These are phyloP conservation scores for Microctenopoma steveboyesi DNA, from an alignment of 2,797 vertebrate species.

Conservation along the genomic window DNA sequence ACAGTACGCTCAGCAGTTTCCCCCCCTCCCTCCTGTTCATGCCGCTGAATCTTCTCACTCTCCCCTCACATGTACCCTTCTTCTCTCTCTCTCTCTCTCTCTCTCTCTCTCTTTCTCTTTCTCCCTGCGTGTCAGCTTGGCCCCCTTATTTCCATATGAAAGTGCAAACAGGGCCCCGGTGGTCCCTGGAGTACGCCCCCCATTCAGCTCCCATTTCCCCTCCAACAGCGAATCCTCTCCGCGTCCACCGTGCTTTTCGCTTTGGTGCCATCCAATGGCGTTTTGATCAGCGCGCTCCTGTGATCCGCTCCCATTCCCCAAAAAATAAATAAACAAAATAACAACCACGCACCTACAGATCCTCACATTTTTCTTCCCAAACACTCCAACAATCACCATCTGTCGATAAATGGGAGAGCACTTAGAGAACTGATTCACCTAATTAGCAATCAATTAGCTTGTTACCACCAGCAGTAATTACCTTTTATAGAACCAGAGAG, in stretches of 20 bases:
- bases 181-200: conserved; percentile 85
- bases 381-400: conserved; percentile 79
- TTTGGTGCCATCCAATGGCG: conserved; percentile 83
- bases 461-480: conserved; percentile 99
- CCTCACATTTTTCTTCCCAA: conserved; percentile 7
- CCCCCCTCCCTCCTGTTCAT: conserved; percentile 32
- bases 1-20: background rate
- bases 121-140: conserved; percentile 70
- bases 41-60: conserved; percentile 34
- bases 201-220: conserved; percentile 93
- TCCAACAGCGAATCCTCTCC: conserved; percentile 83
- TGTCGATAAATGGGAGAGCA: conserved; percentile 92
- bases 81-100: background rate
- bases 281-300: conserved; percentile 49
- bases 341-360: background rate
- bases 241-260: conserved; percentile 89
- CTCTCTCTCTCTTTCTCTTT: conserved; percentile 7
- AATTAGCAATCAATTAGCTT: conserved; percentile 99
- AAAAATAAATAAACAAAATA: background rate
- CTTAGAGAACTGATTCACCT: conserved; percentile 97
- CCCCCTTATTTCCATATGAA: conserved; percentile 96
- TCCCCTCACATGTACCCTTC: conserved; percentile 1
- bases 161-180: conserved; percentile 86
- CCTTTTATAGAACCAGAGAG: conserved; percentile 95
- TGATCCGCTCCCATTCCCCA: conserved; percentile 8